Evolutionary conservation across 2,888 invertebrate genomes (phyloP).

Genomic region (Drosophila percnosoma): DNA sequence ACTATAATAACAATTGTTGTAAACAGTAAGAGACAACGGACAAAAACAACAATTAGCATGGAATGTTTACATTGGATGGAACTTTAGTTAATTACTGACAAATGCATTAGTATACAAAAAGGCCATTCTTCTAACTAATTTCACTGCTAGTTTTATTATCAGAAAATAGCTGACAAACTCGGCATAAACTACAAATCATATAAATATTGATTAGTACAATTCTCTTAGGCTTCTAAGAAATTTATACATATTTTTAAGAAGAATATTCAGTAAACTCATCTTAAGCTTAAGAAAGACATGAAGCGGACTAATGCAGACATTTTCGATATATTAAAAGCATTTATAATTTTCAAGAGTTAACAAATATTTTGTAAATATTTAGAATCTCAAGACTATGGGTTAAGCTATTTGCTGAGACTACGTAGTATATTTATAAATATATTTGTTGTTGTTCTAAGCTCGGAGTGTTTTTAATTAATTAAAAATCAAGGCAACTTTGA

Average conservation of each 20-base stretch:
- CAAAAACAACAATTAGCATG: slow-evolving; percentile 60
- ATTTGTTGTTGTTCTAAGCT: no score
- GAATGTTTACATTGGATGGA: slow-evolving; percentile 59
- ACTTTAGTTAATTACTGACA: slow-evolving; percentile 74
- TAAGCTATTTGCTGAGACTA: background rate
- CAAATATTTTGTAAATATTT: background rate
- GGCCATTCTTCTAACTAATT: slow-evolving; percentile 8
- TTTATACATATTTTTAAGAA: background rate
- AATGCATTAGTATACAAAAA: slow-evolving; percentile 56
- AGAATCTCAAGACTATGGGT: background rate
- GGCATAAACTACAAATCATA: background rate
- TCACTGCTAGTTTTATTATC: background rate
- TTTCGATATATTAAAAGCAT: no score
- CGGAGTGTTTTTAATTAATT: background rate
- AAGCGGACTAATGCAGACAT: rapidly evolving
- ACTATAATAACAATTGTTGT: slow-evolving; percentile 48
- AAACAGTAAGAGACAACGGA: slow-evolving; percentile 26
- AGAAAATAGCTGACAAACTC: background rate
- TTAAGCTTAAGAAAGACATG: background rate
- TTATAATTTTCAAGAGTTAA: background rate
- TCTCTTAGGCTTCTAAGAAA: background rate
- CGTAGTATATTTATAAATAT: no score
- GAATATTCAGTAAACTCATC: background rate
- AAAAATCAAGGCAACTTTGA: background rate
- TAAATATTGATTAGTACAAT: background rate